Base-by-base conservation (phyloP, 2,797 vertebrate species). In the Pogonophryne albipinna region DNA sequence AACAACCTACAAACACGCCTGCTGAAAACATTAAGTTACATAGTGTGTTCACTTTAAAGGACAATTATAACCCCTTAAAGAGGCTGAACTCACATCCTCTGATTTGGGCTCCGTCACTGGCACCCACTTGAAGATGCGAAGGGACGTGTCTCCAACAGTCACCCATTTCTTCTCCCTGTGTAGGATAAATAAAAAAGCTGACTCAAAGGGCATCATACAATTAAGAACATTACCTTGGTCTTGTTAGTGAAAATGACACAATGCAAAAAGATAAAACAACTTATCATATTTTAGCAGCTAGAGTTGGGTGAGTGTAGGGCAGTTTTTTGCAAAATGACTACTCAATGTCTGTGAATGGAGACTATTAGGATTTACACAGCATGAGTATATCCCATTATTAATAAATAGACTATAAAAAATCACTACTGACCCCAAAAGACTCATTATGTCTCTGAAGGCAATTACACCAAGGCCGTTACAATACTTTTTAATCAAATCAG, bases 111-210 rank as follows among this genome's bases (percentile, higher is more conserved):
- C 97, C 10, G 97, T 97, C 93, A 99, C 98, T 0, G 98, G 98
- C 19, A 99, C 98, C 98, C 98, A 99, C 93, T 99, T 99, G 95
- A 98, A 99, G 96, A 99, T 99, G 71, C 98, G 95, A 57, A 99
- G 96, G 59, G 98, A 99, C 0, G 98, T 99, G 92, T 99, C 98
- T 2, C 98, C 98, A 34, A 99, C 98, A 0, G 98, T 99, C 93
- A 99, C 98, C 98, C 98, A 99, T 89, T 99, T 99, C 95, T 99
- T 99, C 95, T 99, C 98, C 98, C 98, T 99, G 93, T 19, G 19
- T 0, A 4, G 1, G 45, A 74, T 23, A 66, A n/a, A 10, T 63
- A 58, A 59, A 31, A 51, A 17, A 41, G 17, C 65, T 45, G 51
- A 79, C 19, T 65, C 14, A 52, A 60, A 53, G 13, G 16, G 11